Conservation (phyloP, 2,113 vertebrate genomes). For the Hypocryptadius cinnamomeus region DNA sequence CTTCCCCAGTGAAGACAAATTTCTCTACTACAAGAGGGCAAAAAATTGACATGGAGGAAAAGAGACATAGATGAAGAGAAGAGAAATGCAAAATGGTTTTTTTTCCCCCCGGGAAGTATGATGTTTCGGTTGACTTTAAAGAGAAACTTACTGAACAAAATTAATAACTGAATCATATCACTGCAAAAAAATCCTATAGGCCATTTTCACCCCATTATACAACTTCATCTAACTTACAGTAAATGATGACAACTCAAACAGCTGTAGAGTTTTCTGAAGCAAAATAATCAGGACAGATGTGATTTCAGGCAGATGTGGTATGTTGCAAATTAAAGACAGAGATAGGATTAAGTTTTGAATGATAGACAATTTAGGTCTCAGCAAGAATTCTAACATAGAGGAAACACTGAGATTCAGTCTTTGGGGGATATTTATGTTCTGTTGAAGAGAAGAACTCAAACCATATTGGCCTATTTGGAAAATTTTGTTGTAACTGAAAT, state of each 20-base stretch:
- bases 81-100: background rate
- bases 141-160: background rate
- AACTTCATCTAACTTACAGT: background rate
- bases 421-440: background rate
- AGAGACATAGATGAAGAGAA: background rate
- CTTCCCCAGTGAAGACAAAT: background rate
- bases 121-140: background rate
- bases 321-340: background rate
- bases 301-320: background rate
- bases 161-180: background rate
- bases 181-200: background rate
- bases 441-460: background rate
- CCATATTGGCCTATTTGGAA: background rate
- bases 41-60: background rate
- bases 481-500: background rate
- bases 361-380: background rate
- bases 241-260: background rate
- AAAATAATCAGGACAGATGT: background rate
- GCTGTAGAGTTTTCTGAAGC: background rate
- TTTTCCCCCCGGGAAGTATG: accelerated
- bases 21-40: background rate
- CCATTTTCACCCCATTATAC: background rate
- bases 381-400: background rate
- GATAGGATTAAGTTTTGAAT: background rate
- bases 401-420: background rate